These are phyloP conservation scores for Apamea anceps DNA, from an alignment of 2,888 invertebrate genomes.

Conservation along the genomic window DNA sequence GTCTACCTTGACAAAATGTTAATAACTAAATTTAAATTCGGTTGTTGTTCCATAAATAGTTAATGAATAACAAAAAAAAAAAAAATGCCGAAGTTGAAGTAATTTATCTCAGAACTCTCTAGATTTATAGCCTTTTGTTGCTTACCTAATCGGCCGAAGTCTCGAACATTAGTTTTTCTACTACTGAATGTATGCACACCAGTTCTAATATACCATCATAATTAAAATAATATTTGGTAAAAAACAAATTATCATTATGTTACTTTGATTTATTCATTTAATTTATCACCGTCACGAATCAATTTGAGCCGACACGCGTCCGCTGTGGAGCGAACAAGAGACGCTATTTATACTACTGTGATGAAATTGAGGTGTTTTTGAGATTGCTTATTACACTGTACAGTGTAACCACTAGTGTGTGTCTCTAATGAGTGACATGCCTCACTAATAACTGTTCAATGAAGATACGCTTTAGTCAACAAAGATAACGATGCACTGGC, in stretches of 20 bases:
- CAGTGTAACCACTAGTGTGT: too few relatives aligned
- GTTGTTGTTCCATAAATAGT: slow-evolving; percentile 25
- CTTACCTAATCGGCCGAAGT: neutral
- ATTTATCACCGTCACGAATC: slow-evolving; percentile 31
- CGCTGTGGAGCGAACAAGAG: neutral
- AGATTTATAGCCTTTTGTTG: slow-evolving; percentile 26
- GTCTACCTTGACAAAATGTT: neutral
- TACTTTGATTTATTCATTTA: slow-evolving; percentile 7
- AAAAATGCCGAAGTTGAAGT: neutral
- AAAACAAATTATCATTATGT: neutral
- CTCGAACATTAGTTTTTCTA: neutral
- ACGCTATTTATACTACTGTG: neutral
- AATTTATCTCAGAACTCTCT: slow-evolving; percentile 1
- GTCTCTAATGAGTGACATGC: neutral
- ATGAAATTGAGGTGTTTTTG: neutral
- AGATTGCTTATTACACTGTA: neutral
- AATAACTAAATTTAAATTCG: slow-evolving; percentile 10
- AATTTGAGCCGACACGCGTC: neutral
- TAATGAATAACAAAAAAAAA: neutral
- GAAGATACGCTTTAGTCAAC: neutral
- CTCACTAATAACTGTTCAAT: neutral
- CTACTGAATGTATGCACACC: neutral
- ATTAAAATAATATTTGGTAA: neutral
- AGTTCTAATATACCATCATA: neutral
- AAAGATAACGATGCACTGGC: slow-evolving; percentile 12